Base-by-base conservation (phyloP, 2,113 vertebrate genomes). In the Saguinus imperator region DNA sequence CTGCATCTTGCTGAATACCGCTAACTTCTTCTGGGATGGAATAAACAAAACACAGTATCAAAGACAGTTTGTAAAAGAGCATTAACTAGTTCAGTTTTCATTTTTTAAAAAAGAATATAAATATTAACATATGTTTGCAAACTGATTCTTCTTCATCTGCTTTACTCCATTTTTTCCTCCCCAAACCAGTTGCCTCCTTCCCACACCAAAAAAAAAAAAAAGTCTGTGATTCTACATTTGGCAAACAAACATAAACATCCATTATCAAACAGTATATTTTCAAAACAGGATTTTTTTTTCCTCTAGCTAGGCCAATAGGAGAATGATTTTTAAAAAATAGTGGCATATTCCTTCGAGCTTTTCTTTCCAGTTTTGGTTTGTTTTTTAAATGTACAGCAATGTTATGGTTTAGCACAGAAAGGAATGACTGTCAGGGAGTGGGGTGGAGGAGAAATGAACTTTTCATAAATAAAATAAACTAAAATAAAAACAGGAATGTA, bases 1-100 rank as follows among this genome's bases (percentile, higher is more conserved):
- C 98, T 99, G 99, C 99, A 99, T 99, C 99, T 99, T 99, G 98
- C 97, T 99, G 99, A 99, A 99, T 97, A 98, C 98, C 98, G 98
- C 98, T 98, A 99, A 99, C 98, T 99, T 99, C 98, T 99, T 99
- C 99, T 99, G 98, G 95, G 96, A 97, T 97, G 87, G 95, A 97
- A 97, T 97, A 98, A 98, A 98, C 88, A 98, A 97, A 97, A 98
- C 97, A 98, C 92, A 98, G 93, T 73, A 96, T 98, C 95, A 98
- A 97, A 87, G 96, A 90, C 79, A 97, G 89, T 98, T 93, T 86
- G 83, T 58, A 40, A 85, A 94, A 97, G 88, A 40, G 68, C 95
- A 98, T 96, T 75, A 96, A 93, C 93, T 32, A 88, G n/a, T 98
- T 98, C 97, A 98, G 70, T 81, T 94, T 95, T 98, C 95, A 98